A percentile compares a stretch with the other conserved stretches of the same genome.
Evolutionary conservation across 37 sponge, comb jelly and placozoan species (phyloP).

Genomic region (Amphimedon queenslandica): DNA sequence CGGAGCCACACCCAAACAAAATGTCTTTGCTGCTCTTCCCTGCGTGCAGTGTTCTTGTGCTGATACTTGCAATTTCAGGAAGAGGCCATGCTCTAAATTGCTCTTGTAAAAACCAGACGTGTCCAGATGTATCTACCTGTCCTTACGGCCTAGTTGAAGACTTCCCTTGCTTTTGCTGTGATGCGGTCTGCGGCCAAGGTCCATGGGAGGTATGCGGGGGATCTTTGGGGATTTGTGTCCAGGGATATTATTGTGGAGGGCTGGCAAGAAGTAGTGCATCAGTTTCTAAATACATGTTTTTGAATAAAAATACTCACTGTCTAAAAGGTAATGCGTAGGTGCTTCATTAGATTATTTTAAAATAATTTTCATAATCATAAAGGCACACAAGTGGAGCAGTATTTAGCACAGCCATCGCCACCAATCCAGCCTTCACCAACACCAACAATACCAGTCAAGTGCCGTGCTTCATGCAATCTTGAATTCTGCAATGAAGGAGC

Average conservation of each 20-base stretch:
- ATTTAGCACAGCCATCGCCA: background rate
- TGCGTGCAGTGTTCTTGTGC: no score
- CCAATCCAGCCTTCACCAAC: background rate
- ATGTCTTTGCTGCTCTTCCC: no score
- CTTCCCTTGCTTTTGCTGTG: conserved; percentile 2
- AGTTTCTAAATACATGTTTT: background rate
- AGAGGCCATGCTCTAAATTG: no score
- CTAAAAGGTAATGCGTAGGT: no score
- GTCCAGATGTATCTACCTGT: background rate
- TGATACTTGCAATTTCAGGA: no score
- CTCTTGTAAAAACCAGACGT: no score
- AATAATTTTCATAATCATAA: background rate
- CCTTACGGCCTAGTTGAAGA: background rate
- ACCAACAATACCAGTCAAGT: background rate
- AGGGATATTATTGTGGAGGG: background rate
- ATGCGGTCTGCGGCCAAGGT: conserved; percentile 18
- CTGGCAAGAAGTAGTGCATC: background rate
- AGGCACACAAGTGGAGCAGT: no score
- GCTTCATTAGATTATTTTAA: background rate
- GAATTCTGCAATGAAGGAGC: conserved; percentile 22
- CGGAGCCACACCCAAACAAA: no score
- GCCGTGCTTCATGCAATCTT: conserved; percentile 21
- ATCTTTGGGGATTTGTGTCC: background rate
- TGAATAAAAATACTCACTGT: background rate
- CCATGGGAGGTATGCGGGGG: conserved; percentile 21